Conservation (phyloP, 2,113 vertebrate genomes). For the Peromyscus polionotus region DNA sequence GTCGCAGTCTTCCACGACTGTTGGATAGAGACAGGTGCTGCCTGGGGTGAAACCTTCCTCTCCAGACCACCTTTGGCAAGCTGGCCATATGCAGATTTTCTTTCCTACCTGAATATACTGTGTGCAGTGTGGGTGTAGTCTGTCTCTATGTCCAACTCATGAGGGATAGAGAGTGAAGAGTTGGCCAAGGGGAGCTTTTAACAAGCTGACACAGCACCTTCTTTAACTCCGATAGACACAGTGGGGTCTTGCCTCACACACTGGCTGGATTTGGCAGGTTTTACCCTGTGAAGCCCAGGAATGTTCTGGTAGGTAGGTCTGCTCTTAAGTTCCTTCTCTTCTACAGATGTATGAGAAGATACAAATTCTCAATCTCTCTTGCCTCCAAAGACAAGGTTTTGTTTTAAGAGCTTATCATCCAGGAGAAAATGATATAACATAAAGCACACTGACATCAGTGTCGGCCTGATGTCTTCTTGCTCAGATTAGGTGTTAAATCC, state of each 20-base stretch:
- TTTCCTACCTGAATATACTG: background rate
- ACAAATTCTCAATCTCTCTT: background rate
- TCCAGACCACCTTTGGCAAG: background rate
- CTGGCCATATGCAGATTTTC: background rate
- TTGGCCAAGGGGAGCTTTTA: background rate
- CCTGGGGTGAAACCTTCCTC: background rate
- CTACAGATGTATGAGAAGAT: background rate
- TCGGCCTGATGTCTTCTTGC: background rate
- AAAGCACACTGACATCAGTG: background rate
- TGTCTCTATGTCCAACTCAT: background rate
- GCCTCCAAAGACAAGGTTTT: background rate
- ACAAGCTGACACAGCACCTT: background rate
- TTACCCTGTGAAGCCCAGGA: background rate
- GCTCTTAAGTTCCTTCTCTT: background rate
- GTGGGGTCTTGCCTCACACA: background rate
- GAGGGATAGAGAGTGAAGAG: background rate
- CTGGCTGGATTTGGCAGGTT: background rate
- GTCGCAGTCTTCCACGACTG: background rate
- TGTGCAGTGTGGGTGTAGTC: background rate
- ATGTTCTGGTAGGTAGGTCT: background rate
- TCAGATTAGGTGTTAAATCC: background rate
- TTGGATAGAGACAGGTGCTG: background rate
- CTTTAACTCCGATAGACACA: background rate
- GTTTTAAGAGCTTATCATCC: conserved; percentile 3
- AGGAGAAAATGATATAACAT: conserved; percentile 4